These are phyloP conservation scores for Sandelia bainsii DNA, from an alignment of 2,797 vertebrate genomes.

Conservation along the genomic window DNA sequence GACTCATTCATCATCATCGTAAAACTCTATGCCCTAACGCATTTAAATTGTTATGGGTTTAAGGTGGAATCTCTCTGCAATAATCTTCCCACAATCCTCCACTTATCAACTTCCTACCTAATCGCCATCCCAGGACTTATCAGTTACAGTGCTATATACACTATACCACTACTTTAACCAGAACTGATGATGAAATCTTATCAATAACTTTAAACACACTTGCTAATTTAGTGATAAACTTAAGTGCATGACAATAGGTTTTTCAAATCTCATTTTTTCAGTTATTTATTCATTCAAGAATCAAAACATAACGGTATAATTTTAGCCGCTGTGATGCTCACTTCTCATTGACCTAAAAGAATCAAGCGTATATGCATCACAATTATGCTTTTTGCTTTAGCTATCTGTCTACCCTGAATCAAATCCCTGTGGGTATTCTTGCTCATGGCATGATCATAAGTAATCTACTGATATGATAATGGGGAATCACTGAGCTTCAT, in stretches of 20 bases:
- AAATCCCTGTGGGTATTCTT: conserved; percentile 31
- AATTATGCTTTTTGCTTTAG: conserved; percentile 7
- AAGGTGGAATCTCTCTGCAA: background rate
- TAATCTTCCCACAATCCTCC: background rate
- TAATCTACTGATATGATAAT: conserved; percentile 14
- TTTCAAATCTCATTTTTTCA: conserved; percentile 11
- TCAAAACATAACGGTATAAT: background rate
- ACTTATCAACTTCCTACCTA: background rate
- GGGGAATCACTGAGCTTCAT: conserved; percentile 29
- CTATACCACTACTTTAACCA: too few relatives aligned
- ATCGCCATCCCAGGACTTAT: background rate
- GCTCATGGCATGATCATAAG: conserved; percentile 37
- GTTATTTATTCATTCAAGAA: background rate
- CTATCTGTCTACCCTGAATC: conserved; percentile 47
- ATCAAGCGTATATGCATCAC: background rate
- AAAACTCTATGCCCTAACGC: background rate
- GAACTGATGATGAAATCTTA: too few relatives aligned
- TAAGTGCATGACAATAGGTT: background rate
- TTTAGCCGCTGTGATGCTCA: background rate
- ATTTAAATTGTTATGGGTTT: background rate
- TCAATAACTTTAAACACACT: too few relatives aligned
- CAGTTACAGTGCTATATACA: too few relatives aligned
- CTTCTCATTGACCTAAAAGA: conserved; percentile 11
- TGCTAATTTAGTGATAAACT: too few relatives aligned
- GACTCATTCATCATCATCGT: background rate